phyloP scores from a whole-genome alignment of 1,140 invertebrate genomes.

The Saxidomus purpurata region DNA sequence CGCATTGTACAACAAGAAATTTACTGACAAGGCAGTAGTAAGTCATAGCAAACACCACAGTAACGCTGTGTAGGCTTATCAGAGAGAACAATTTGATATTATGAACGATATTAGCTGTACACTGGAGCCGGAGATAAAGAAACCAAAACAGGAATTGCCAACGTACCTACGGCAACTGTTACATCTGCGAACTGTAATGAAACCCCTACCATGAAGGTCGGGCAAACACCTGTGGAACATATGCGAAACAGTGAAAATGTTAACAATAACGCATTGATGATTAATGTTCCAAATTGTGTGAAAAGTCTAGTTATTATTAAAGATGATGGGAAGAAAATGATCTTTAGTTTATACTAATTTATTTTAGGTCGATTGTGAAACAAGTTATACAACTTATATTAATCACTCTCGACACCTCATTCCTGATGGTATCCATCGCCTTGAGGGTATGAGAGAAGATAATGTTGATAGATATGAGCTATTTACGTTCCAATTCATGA shows the following conservation, averaged over 20 bases:
- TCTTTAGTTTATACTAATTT: too few relatives aligned
- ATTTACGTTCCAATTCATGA: too few relatives aligned
- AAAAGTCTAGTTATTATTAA: neutral
- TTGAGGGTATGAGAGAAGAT: too few relatives aligned
- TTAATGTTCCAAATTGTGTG: neutral
- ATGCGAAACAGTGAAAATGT: neutral
- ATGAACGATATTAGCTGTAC: neutral
- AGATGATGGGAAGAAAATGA: neutral
- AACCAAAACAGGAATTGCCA: neutral
- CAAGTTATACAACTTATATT: too few relatives aligned
- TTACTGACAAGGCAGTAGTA: neutral
- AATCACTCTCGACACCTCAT: too few relatives aligned
- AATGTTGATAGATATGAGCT: too few relatives aligned
- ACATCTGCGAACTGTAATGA: neutral
- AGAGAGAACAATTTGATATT: slow-evolving; percentile 29
- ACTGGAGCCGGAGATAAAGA: neutral
- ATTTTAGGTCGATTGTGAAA: too few relatives aligned
- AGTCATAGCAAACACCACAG: slow-evolving; percentile 1
- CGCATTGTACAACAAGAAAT: neutral
- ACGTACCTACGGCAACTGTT: neutral
- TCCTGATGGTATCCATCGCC: too few relatives aligned
- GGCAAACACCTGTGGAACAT: neutral
- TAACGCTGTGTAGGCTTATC: slow-evolving; percentile 1
- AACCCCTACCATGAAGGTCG: neutral
- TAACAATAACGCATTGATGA: neutral